Evolutionary conservation across 2,113 vertebrate species (phyloP), one percentile per base, ranked within the genome.

Genomic region (Capreolus pygargus): DNA sequence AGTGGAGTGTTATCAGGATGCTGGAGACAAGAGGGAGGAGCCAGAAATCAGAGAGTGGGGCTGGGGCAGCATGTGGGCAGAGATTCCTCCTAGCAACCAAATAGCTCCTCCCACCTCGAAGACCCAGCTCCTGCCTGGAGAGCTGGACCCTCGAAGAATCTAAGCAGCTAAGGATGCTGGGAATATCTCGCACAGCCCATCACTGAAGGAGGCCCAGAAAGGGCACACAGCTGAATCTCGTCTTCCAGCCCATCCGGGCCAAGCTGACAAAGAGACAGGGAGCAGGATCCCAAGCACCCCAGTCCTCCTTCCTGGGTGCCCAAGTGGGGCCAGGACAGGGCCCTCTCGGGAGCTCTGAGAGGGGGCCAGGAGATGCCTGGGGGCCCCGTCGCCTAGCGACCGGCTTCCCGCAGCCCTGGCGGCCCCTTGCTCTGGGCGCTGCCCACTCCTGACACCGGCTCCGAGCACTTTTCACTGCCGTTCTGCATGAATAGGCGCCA

Each of bases 371-470:
- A 98, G 99, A 99, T 99, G 99, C 99, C 98, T 99, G 98, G 99
- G 96, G 98, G 95, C 97, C 98, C 93, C 94, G 98, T 99, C 98
- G 98, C 99, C 99, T 99, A 99, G 99, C 99, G 98, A 99, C 99
- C 97, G 93, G 96, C 98, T 98, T 99, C 98, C 98, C 96, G 83
- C 97, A 28, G n/a, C 64, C 67, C 98, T 93, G 96, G 97, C 89
- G 96, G 98, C 98, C 99, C 99, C 99, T 99, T 98, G 92, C 98
- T 98, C 98, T 97, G 98, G 98, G 99, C 98, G 98, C 98, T 99
- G 98, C 99, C 99, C 99, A 98, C 98, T 98, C 98, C 99, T 99
- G 99, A 98, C 99, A 99, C 98, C 98, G 99, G 99, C 99, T 98
- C 98, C 97, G 97, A 98, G 98, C 98, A 98, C 99, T 99, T 98